These are phyloP conservation scores for Melanotaenia pygmaea DNA, from an alignment of 2,797 vertebrate species.

Conservation along the genomic window DNA sequence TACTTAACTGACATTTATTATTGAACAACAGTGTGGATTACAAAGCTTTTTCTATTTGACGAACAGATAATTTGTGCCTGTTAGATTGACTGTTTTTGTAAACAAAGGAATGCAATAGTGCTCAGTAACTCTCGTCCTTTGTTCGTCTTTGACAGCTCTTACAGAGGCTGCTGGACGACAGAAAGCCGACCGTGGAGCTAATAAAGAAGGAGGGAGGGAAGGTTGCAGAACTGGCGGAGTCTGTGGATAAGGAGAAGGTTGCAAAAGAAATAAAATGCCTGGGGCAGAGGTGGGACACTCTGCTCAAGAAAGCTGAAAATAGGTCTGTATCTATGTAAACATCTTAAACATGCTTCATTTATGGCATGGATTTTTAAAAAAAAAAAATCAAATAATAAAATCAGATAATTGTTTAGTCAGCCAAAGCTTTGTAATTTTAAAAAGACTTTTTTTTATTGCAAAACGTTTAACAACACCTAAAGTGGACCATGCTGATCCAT, in stretches of 20 bases:
- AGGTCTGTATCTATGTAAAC: constrained; percentile 81
- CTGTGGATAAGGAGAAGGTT: constrained; percentile 92
- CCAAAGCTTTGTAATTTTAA: not conserved
- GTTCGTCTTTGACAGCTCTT: constrained; percentile 86
- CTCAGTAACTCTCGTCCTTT: constrained; percentile 63
- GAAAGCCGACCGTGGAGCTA: constrained; percentile 92
- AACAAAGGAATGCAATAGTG: constrained; percentile 28
- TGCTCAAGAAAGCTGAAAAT: constrained; percentile 93
- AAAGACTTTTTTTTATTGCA: not conserved
- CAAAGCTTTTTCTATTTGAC: constrained; percentile 58
- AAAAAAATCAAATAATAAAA: too few species aligned
- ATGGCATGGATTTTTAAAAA: not conserved
- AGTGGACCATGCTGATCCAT: not conserved
- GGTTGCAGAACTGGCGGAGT: constrained; percentile 91
- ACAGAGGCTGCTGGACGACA: constrained; percentile 94
- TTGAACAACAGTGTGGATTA: constrained; percentile 43
- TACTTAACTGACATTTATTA: constrained; percentile 60
- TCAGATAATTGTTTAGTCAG: too few species aligned
- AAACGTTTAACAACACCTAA: not conserved
- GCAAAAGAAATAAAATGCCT: constrained; percentile 90
- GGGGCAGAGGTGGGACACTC: constrained; percentile 91
- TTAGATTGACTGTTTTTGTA: constrained; percentile 66
- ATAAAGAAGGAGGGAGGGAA: constrained; percentile 96
- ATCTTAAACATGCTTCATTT: constrained; percentile 3
- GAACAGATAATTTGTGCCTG: constrained; percentile 47